Evolutionary conservation across 2,113 vertebrate genomes (phyloP).

Genomic region (Amphiprion ocellaris): DNA sequence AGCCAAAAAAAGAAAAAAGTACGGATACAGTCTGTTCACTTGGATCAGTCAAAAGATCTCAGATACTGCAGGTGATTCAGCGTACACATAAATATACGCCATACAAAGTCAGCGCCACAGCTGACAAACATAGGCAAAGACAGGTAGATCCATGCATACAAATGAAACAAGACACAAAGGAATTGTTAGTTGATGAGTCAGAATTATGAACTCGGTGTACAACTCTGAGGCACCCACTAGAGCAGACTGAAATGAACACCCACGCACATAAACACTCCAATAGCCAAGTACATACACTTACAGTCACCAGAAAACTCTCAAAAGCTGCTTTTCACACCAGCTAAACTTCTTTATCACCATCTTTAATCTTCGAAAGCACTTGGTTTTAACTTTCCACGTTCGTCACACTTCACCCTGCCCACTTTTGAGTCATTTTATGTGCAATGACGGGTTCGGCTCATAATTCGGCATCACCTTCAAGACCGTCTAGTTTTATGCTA

Average conservation of each 20-base stretch:
- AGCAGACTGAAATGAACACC: constrained; percentile 22
- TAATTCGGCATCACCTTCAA: constrained; percentile 21
- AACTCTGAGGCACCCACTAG: constrained; percentile 23
- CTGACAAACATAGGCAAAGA: neutral
- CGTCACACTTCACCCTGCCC: constrained; percentile 12
- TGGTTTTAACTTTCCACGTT: constrained; percentile 20
- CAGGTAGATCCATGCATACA: constrained; percentile 19
- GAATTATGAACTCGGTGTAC: constrained; percentile 23
- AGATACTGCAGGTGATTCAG: neutral
- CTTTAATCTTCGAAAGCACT: neutral
- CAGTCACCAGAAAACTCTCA: neutral
- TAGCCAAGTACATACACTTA: constrained; percentile 20
- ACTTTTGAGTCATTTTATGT: constrained; percentile 28
- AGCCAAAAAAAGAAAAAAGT: neutral
- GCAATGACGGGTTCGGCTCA: constrained; percentile 16
- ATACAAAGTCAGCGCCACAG: neutral
- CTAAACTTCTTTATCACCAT: neutral
- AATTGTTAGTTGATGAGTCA: constrained; percentile 38
- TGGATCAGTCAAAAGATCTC: neutral
- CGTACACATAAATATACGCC: neutral
- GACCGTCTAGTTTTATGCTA: constrained; percentile 15
- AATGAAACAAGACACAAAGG: constrained; percentile 37
- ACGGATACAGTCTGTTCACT: neutral
- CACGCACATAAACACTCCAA: constrained; percentile 11
- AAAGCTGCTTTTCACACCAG: neutral